Percentiles rank a stretch among this genome's conserved stretches.
phyloP scores from a whole-genome alignment of 2,113 vertebrate genomes.

The Tinamus guttatus region DNA sequence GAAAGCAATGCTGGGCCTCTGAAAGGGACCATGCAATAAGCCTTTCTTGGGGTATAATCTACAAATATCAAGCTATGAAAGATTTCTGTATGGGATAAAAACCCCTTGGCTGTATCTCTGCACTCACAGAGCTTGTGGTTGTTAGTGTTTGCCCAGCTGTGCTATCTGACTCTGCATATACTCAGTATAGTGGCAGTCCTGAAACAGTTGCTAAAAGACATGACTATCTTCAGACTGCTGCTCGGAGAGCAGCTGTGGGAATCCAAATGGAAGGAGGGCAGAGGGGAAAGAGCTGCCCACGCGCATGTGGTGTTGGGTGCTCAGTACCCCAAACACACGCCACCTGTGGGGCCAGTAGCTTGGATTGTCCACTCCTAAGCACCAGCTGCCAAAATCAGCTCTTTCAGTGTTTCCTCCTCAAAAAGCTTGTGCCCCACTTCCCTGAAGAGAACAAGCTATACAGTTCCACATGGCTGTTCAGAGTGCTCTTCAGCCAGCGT shows the following conservation, averaged over 20 bases:
- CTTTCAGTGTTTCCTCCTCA: not conserved
- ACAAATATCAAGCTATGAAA: no score
- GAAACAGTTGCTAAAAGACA: not conserved
- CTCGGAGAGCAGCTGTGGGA: no score
- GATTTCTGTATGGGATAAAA: no score
- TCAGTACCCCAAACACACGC: no score
- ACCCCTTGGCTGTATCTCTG: not conserved
- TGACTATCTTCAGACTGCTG: not conserved
- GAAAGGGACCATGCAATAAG: no score
- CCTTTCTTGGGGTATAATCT: no score
- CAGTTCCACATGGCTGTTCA: fast-evolving
- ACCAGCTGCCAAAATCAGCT: not conserved
- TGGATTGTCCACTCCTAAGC: not conserved
- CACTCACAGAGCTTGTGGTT: not conserved
- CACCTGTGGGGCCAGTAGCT: no score
- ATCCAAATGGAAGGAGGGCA: not conserved
- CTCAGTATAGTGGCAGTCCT: not conserved
- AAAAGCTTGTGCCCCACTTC: not conserved
- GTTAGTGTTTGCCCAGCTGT: not conserved
- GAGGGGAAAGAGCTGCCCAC: not conserved
- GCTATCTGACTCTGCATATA: not conserved
- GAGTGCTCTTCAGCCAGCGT: fast-evolving
- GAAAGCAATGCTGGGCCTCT: no score
- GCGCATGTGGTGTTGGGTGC: no score
- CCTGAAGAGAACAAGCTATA: not conserved